Conservation (phyloP, 2,888 invertebrate species). For the Rotaria macrura region DNA sequence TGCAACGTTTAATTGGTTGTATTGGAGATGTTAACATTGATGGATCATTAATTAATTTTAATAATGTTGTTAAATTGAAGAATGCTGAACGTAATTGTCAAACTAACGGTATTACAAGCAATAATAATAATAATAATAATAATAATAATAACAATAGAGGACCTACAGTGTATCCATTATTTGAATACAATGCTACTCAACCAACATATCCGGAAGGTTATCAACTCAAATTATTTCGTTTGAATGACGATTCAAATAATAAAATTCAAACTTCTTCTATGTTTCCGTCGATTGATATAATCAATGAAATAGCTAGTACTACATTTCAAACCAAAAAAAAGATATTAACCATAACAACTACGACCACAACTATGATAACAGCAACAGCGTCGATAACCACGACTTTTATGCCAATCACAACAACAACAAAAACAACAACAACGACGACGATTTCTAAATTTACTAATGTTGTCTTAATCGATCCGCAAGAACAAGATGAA, state of each 20-base stretch:
- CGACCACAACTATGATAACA: not conserved
- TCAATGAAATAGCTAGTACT: not conserved
- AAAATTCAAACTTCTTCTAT: too few species aligned
- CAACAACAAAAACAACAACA: not conserved
- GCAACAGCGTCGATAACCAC: not conserved
- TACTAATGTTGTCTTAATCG: not conserved
- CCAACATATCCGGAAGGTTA: not conserved
- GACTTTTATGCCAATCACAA: too few species aligned
- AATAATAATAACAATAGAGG: not conserved
- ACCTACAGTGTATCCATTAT: not conserved
- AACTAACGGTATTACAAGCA: not conserved
- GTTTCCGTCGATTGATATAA: not conserved
- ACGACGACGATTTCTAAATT: not conserved
- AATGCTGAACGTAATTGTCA: conserved; percentile 6
- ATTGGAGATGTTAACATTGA: conserved; percentile 18
- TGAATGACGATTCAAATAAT: not conserved
- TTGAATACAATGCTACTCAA: not conserved
- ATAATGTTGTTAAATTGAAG: not conserved
- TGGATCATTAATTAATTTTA: conserved; percentile 19
- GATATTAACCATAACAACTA: not conserved
- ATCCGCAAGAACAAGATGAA: not conserved
- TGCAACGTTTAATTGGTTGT: conserved; percentile 1
- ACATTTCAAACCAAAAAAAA: not conserved
- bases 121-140: not conserved
- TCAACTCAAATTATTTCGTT: not conserved